Evolutionary conservation across 1,140 invertebrate genomes (phyloP), one percentile per base, ranked within the genome.

Genomic region (Cepaea nemoralis): DNA sequence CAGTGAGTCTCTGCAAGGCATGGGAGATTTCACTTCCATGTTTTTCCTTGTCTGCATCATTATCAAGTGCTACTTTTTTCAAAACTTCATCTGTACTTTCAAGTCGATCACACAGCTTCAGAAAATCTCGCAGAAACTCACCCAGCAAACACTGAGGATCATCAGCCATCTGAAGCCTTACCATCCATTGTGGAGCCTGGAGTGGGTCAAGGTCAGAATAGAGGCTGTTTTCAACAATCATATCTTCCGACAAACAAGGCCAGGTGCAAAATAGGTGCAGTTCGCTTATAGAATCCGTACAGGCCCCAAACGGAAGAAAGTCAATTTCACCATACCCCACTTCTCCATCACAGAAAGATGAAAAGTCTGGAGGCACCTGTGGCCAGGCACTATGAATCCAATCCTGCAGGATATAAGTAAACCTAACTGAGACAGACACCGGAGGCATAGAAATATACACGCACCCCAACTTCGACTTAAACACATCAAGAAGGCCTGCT

Each of bases 191-290:
- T 0, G 95, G 95, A 37, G 97, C 97, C 86, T 95, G 94, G 37
- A 95, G 91, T 16, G 97, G 96, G 88, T 97, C 94, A 85, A 99
- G 94, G 92, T 98, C 96, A 55, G 92, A 90, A 84, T 96, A 96
- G 79, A 94, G 94, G 88, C 96, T 94, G 84, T 95, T 96, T 88
- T 99, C 97, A 0, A 97, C 94, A 40, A 98, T 94, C 42, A 96
- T 94, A 90, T 96, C 95, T 89, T 98, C 97, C 5, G 94, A 94
- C 70, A 98, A 92, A 89, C 94, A 93, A 2, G 95, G 95, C 97
- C 97, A 99, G 14, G 95, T 95, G n/a, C 95, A 94, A 88, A 95
- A 95, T 3, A 98, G 90, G 82, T 95, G 92, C 39, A 98, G 92
- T 91, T 95, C 94, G 69, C 94, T 95, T 81, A 95, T 93, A 5